These are phyloP conservation scores for Gonioctena quinquepunctata DNA, from an alignment of 1,140 invertebrate genomes.

Conservation along the genomic window DNA sequence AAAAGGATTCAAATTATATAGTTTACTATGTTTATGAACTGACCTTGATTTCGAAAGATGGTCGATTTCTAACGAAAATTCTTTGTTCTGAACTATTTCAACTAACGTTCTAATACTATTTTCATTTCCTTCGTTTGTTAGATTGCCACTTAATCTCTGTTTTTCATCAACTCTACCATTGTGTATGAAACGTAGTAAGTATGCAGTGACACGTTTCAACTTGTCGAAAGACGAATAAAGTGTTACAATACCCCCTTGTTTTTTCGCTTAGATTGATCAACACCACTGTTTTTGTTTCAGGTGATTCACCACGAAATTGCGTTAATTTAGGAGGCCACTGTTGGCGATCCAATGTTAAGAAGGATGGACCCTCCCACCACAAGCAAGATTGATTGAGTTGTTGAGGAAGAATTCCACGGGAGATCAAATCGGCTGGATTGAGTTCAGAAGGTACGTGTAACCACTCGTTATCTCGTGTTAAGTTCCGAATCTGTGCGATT, in stretches of 20 bases:
- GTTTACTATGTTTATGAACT: constrained; percentile 12
- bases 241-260: too few relatives aligned
- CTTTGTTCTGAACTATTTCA: neutral
- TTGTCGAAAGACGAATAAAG: too few relatives aligned
- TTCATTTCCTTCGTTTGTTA: constrained; percentile 2
- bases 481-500: constrained; percentile 47
- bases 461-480: constrained; percentile 48
- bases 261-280: too few relatives aligned
- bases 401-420: constrained; percentile 32
- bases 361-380: constrained; percentile 26
- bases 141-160: neutral
- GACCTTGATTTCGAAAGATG: neutral
- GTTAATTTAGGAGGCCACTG: neutral
- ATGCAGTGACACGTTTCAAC: constrained; percentile 20
- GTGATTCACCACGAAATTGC: too few relatives aligned
- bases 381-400: neutral
- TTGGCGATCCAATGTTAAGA: neutral
- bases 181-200: constrained; percentile 20
- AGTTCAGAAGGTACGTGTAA: constrained; percentile 50
- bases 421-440: constrained; percentile 52
- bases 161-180: neutral
- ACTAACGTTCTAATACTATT: neutral
- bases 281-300: too few relatives aligned
- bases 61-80: constrained; percentile 9
- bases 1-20: constrained; percentile 46